These are phyloP conservation scores for Castor canadensis DNA, from an alignment of 2,113 vertebrate genomes.

Conservation along the genomic window DNA sequence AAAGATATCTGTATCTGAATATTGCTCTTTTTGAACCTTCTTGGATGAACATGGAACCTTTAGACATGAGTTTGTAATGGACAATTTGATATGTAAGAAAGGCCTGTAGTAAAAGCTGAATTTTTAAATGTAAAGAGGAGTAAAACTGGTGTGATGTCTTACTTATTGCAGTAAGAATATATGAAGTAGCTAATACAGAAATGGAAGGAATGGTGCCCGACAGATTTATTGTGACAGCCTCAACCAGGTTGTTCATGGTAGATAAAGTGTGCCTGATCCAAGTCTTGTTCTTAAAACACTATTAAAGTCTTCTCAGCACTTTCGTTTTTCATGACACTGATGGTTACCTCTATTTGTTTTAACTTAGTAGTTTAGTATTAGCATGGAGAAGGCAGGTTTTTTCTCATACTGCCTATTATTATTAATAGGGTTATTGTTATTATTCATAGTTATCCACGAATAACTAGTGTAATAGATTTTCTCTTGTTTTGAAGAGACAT, in stretches of 20 bases:
- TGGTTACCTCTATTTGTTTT: neutral
- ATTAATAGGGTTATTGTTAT: neutral
- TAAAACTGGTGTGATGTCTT: conserved; percentile 26
- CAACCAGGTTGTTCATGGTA: neutral
- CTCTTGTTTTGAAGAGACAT: neutral
- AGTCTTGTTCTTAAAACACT: neutral
- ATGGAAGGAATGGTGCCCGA: neutral
- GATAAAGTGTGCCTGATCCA: neutral
- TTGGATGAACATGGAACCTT: neutral
- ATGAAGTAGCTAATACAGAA: neutral
- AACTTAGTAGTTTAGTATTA: neutral
- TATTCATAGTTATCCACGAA: neutral
- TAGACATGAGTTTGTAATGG: neutral
- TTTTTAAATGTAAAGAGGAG: neutral
- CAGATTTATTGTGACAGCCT: neutral
- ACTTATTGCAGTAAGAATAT: neutral
- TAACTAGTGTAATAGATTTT: neutral
- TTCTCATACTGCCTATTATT: neutral
- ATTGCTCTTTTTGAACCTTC: neutral
- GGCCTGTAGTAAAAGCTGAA: neutral
- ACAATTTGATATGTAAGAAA: neutral
- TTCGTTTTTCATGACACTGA: neutral
- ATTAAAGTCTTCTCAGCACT: neutral
- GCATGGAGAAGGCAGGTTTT: neutral
- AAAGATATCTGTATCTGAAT: neutral